Evolutionary conservation across 2,113 vertebrate species (phyloP).

Genomic region (Porphyrio hochstetteri): DNA sequence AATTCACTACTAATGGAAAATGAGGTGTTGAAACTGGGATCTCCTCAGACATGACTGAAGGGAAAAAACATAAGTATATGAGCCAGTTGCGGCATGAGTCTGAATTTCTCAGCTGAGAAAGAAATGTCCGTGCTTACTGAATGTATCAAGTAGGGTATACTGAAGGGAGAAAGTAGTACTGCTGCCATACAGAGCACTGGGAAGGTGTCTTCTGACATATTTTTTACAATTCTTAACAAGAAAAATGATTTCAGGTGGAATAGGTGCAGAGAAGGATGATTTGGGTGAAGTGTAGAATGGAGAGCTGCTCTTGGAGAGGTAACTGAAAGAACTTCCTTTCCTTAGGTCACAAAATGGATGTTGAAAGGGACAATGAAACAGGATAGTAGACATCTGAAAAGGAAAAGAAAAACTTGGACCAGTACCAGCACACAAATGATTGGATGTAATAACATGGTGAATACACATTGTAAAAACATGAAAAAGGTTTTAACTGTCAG

Average conservation of each 20-base stretch:
- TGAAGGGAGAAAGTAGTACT: background rate
- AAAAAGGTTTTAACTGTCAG: background rate
- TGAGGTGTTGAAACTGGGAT: background rate
- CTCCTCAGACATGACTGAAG: background rate
- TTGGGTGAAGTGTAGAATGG: background rate
- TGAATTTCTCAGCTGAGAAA: background rate
- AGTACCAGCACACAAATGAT: background rate
- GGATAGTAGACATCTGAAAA: background rate
- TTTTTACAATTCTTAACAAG: background rate
- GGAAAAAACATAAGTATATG: background rate
- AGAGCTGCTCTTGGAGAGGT: background rate
- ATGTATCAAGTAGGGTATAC: background rate
- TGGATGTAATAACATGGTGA: background rate
- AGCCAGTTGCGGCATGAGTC: background rate
- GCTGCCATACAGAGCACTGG: background rate
- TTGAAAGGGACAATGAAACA: background rate
- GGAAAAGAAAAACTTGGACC: background rate
- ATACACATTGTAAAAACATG: background rate
- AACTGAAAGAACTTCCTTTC: background rate
- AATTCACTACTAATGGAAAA: background rate
- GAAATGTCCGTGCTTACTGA: background rate
- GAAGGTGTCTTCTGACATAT: background rate
- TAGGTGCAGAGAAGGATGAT: background rate
- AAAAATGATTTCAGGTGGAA: background rate
- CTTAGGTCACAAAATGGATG: background rate